phyloP scores from a whole-genome alignment of 2,888 invertebrate species.

The Vesta saturnalis region DNA sequence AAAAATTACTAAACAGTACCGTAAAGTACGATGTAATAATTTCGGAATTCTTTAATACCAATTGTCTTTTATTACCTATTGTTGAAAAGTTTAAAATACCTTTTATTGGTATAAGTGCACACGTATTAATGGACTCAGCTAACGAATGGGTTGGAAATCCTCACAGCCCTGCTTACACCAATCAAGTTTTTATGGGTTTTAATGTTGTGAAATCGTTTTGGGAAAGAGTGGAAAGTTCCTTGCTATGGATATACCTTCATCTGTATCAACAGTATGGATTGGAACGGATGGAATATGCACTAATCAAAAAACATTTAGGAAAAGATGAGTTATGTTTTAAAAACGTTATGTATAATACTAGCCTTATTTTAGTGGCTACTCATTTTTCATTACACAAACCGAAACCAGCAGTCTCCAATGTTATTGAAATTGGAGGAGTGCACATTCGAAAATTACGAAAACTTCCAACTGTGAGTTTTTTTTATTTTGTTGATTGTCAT shows the following conservation, averaged over 20 bases:
- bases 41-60: conserved; percentile 76
- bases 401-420: conserved; percentile 61
- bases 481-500: too few species aligned
- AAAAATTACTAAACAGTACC: conserved; percentile 14
- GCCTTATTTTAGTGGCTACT: conserved; percentile 63
- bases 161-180: conserved; percentile 63
- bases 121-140: conserved; percentile 64
- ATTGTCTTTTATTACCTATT: conserved; percentile 67
- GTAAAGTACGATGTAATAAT: conserved; percentile 74
- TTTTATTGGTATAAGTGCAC: conserved; percentile 66
- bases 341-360: conserved; percentile 55
- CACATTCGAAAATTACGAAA: conserved; percentile 58
- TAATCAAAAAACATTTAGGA: too few species aligned
- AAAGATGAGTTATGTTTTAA: too few species aligned
- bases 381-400: conserved; percentile 62
- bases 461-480: conserved; percentile 50
- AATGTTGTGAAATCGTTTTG: too few species aligned
- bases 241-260: too few species aligned
- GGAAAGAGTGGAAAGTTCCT: too few species aligned
- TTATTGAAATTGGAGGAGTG: conserved; percentile 67
- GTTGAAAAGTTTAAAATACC: conserved; percentile 22
- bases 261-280: too few species aligned
- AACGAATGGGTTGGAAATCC: conserved; percentile 64
- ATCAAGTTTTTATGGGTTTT: conserved; percentile 63
- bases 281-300: too few species aligned